Evolutionary conservation across 2,888 invertebrate species (phyloP).

Genomic region (Ceraclea dissimilis): DNA sequence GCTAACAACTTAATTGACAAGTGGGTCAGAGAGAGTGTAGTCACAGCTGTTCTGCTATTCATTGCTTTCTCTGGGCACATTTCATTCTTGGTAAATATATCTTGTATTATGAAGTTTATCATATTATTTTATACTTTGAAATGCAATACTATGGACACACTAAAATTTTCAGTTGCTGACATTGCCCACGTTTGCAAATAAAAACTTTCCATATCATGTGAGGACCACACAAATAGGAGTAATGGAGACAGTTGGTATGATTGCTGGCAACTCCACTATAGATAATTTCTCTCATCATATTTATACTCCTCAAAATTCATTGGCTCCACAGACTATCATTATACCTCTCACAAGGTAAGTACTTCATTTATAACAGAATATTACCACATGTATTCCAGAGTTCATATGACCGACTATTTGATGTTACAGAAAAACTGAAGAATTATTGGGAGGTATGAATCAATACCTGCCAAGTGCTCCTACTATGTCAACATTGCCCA

Average conservation of each 20-base stretch:
- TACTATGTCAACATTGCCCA: constrained; percentile 28
- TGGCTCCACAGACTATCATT: constrained; percentile 48
- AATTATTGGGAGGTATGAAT: constrained; percentile 49
- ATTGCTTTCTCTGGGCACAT: constrained; percentile 57
- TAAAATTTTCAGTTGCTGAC: constrained; percentile 57
- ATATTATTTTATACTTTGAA: no score
- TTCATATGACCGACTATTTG: no score
- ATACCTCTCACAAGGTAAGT: constrained; percentile 52
- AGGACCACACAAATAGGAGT: constrained; percentile 74
- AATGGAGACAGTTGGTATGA: constrained; percentile 51
- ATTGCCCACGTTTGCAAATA: constrained; percentile 77
- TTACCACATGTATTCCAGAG: neutral
- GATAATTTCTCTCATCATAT: constrained; percentile 57
- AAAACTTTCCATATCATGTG: constrained; percentile 87
- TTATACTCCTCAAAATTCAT: constrained; percentile 48
- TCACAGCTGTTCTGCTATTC: constrained; percentile 55
- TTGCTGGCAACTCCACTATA: constrained; percentile 42
- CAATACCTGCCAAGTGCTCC: constrained; percentile 47
- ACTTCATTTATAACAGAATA: neutral
- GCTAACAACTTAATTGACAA: constrained; percentile 63
- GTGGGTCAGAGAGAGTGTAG: constrained; percentile 70
- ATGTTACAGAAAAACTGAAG: constrained; percentile 49
- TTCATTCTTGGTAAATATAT: constrained; percentile 51
- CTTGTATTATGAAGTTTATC: neutral
- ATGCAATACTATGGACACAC: neutral